These are phyloP conservation scores for Xanthostigma xanthostigma DNA, from an alignment of 2,888 invertebrate species.

Conservation along the genomic window DNA sequence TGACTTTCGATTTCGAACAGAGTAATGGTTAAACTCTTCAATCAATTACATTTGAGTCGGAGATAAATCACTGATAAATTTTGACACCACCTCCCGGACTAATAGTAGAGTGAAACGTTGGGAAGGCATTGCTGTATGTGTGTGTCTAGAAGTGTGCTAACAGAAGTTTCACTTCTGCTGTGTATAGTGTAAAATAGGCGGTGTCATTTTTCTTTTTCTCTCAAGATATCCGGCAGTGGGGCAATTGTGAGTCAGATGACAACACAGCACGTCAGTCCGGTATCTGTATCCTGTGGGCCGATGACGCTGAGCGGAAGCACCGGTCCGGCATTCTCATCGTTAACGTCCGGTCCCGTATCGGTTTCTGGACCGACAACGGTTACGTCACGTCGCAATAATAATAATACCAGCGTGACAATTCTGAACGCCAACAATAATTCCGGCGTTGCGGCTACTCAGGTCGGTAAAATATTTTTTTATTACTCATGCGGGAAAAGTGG, in stretches of 20 bases:
- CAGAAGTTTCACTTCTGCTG: no score
- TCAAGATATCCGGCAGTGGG: constrained; percentile 1
- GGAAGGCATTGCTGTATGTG: no score
- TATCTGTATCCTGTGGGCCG: constrained; percentile 24
- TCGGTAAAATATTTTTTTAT: no score
- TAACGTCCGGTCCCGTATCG: constrained; percentile 30
- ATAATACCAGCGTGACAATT: constrained; percentile 66
- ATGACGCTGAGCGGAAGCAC: constrained; percentile 13
- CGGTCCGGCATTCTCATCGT: constrained; percentile 14
- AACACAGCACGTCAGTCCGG: constrained; percentile 21
- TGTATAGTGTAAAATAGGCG: background rate
- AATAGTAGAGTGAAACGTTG: no score
- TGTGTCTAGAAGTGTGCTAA: no score
- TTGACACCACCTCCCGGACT: no score
- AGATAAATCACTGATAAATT: no score
- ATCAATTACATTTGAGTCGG: no score
- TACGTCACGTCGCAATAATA: constrained; percentile 40
- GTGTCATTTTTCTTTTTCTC: background rate
- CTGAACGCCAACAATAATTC: constrained; percentile 38
- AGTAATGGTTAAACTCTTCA: no score
- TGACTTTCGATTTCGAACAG: no score
- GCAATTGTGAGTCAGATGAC: constrained; percentile 1
- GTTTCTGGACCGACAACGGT: constrained; percentile 47
- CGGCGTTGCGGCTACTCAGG: background rate
- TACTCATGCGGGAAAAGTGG: no score